These are phyloP conservation scores for Bergia puertoricense DNA, from an alignment of 92 coral and sea anemone species.

Conservation along the genomic window DNA sequence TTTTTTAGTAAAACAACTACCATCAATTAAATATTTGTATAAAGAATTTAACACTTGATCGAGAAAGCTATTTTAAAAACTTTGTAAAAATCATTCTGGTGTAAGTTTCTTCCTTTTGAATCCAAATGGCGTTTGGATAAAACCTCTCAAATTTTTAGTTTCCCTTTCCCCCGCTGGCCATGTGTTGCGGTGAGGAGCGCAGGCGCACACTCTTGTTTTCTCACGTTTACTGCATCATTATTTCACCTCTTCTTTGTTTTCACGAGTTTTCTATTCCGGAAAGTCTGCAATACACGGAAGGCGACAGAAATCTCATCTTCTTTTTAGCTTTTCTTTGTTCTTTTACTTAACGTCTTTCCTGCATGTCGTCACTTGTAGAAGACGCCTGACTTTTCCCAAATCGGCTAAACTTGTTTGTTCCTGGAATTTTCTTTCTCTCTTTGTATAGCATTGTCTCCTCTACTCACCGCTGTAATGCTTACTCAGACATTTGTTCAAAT, in stretches of 20 bases:
- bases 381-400: background rate
- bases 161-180: background rate
- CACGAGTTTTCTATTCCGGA: background rate
- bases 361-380: background rate
- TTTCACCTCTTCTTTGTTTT: background rate
- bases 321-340: background rate
- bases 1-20: no score
- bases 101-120: background rate
- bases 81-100: no score
- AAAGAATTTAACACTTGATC: no score
- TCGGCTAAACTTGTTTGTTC: background rate
- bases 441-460: background rate
- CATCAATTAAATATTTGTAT: no score
- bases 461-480: background rate
- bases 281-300: background rate
- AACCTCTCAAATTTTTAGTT: no score
- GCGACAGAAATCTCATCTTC: slow-evolving; percentile 8
- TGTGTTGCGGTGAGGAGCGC: background rate
- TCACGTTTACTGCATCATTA: background rate
- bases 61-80: no score
- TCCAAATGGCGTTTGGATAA: background rate
- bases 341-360: background rate
- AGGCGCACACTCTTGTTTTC: background rate
- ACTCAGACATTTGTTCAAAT: background rate
- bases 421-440: background rate